These are phyloP conservation scores for Drosophila triauraria DNA, from an alignment of 1,140 invertebrate species.

Conservation along the genomic window DNA sequence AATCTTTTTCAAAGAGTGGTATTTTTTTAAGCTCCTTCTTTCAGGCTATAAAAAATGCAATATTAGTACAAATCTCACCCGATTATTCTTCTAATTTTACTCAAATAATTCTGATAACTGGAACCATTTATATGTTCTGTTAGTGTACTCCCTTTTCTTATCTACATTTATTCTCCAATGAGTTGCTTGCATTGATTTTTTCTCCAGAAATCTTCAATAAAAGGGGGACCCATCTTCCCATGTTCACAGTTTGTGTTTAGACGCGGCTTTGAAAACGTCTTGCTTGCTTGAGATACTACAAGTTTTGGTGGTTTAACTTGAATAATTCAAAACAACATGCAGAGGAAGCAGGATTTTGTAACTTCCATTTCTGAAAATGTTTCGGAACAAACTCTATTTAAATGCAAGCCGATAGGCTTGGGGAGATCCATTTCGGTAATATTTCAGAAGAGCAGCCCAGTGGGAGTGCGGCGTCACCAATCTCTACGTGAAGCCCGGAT, in stretches of 20 bases:
- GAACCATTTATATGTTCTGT: background rate
- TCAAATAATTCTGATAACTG: too few relatives aligned
- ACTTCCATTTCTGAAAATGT: background rate
- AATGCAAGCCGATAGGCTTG: background rate
- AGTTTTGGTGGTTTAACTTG: background rate
- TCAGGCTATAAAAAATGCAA: too few relatives aligned
- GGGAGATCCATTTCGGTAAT: background rate
- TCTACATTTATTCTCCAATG: background rate
- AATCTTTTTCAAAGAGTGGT: background rate
- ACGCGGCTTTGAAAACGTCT: background rate
- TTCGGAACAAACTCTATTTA: background rate
- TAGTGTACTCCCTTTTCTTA: constrained; percentile 10
- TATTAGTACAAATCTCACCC: too few relatives aligned
- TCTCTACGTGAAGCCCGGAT: background rate
- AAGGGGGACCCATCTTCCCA: background rate
- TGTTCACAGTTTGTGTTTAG: background rate
- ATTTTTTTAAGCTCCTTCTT: background rate
- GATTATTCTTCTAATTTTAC: too few relatives aligned
- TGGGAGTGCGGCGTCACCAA: background rate
- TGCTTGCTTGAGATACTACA: background rate
- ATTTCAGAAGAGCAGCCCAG: background rate
- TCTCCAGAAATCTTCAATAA: background rate
- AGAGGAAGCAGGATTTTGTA: background rate
- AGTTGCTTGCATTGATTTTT: constrained; percentile 2
- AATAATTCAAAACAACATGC: background rate